Conservation (phyloP, 2,888 invertebrate genomes). For the Kryphioiulus occultus region DNA sequence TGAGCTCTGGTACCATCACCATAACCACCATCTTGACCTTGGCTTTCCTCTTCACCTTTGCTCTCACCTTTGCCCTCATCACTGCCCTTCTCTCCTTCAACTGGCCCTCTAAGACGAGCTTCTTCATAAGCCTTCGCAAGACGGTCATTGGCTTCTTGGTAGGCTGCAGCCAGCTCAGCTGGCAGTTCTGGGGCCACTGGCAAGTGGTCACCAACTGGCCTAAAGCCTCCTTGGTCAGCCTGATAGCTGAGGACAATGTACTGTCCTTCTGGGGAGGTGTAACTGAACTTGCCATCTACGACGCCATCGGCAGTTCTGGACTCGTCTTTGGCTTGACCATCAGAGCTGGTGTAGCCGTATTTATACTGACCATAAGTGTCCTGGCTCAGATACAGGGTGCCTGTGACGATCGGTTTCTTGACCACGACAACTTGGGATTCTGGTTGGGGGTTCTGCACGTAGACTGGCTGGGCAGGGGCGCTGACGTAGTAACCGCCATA, state of each 20-base stretch:
- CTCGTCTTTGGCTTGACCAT: slow-evolving; percentile 74
- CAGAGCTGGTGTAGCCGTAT: slow-evolving; percentile 76
- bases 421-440: not conserved
- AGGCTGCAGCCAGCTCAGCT: slow-evolving; percentile 41
- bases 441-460: not conserved
- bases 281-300: slow-evolving; percentile 75
- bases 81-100: not conserved
- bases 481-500: not conserved
- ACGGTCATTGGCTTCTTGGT: slow-evolving; percentile 45
- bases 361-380: slow-evolving; percentile 71
- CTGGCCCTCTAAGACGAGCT: not conserved
- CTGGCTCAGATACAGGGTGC: slow-evolving; percentile 61
- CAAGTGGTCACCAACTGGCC: slow-evolving; percentile 71
- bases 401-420: slow-evolving; percentile 33
- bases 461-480: slow-evolving; percentile 4
- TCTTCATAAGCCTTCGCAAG: slow-evolving; percentile 41
- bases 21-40: not conserved
- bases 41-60: not conserved
- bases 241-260: slow-evolving; percentile 68
- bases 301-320: slow-evolving; percentile 73
- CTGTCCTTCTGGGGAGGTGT: slow-evolving; percentile 70
- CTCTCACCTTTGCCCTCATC: slow-evolving; percentile 37
- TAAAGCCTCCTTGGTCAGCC: slow-evolving; percentile 79
- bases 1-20: not conserved
- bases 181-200: slow-evolving; percentile 46